These are phyloP conservation scores for Gallirallus australis DNA, from an alignment of 2,797 vertebrate species.

Conservation along the genomic window DNA sequence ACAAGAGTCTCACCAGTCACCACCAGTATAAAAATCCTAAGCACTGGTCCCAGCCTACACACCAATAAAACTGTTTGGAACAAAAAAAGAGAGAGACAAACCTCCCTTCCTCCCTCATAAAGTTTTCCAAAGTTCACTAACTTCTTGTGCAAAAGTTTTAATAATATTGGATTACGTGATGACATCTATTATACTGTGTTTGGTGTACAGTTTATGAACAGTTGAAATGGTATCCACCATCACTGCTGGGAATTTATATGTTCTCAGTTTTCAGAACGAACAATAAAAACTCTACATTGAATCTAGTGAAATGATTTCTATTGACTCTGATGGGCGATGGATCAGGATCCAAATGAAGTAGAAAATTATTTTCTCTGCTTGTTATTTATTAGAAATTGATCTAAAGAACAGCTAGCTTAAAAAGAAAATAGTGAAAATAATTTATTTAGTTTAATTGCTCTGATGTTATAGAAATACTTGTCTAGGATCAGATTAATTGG, in stretches of 20 bases:
- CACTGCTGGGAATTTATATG: background rate
- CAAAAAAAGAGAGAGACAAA: background rate
- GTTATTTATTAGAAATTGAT: background rate
- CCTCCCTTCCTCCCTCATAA: background rate
- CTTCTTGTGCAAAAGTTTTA: background rate
- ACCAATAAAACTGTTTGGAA: background rate
- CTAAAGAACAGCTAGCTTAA: background rate
- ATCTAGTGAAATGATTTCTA: background rate
- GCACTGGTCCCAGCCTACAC: background rate
- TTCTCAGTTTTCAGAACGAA: background rate
- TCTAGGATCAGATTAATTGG: background rate
- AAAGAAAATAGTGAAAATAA: constrained; percentile 1
- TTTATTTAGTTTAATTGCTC: background rate
- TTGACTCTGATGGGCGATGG: background rate
- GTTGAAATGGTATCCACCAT: background rate
- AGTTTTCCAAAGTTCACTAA: background rate
- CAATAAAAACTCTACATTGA: background rate
- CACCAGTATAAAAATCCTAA: background rate
- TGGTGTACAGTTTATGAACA: background rate
- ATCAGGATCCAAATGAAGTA: background rate
- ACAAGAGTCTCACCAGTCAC: background rate
- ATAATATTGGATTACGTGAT: background rate
- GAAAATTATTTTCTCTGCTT: constrained; percentile 6
- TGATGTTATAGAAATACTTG: background rate
- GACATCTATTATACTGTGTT: background rate